Evolutionary conservation across 1,140 invertebrate species (phyloP).

Genomic region (Micrasema minimum): DNA sequence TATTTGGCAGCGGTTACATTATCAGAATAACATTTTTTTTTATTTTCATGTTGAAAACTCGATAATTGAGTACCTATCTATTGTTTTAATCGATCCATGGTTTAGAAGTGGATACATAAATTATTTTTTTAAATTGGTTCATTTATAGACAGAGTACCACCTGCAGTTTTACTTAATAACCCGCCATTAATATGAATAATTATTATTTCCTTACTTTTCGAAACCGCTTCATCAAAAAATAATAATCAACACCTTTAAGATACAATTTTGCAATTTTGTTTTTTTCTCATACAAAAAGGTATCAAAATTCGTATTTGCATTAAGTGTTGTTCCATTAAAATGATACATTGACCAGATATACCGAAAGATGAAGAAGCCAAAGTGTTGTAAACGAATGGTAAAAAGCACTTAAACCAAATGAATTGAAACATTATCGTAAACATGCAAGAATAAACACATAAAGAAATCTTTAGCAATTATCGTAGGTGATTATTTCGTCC

Average conservation of each 20-base stretch:
- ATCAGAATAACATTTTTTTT: too few relatives aligned
- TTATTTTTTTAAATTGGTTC: too few relatives aligned
- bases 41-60: too few relatives aligned
- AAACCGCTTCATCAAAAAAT: too few relatives aligned
- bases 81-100: too few relatives aligned
- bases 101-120: not conserved
- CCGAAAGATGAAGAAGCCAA: constrained; percentile 21
- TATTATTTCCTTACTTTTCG: too few relatives aligned
- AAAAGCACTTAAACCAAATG: constrained; percentile 6
- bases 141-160: too few relatives aligned
- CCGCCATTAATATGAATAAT: not conserved
- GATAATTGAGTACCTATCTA: too few relatives aligned
- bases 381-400: constrained; percentile 6
- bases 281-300: not conserved
- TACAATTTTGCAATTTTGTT: too few relatives aligned
- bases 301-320: constrained; percentile 6
- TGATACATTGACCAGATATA: constrained; percentile 19
- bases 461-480: constrained; percentile 18
- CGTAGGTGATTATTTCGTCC: not conserved
- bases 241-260: too few relatives aligned
- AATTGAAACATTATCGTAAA: constrained; percentile 39
- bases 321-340: constrained; percentile 1
- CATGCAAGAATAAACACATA: not conserved
- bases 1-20: too few relatives aligned
- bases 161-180: too few relatives aligned